Base-by-base conservation (phyloP, 2,888 invertebrate species). In the Drosophila greeni region DNA sequence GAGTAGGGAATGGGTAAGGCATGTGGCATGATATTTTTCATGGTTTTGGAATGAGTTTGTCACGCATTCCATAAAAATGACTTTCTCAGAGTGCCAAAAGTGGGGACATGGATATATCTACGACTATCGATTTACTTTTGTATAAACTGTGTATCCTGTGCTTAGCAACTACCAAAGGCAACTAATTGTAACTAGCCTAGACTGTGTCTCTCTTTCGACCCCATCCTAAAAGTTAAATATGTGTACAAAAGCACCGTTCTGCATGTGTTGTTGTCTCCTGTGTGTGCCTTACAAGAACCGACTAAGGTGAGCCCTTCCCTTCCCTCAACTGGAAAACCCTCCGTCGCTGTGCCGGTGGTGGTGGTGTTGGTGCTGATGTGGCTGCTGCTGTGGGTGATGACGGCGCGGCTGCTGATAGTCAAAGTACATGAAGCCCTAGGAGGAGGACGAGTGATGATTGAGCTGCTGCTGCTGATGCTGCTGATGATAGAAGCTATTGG, bases 361-460 rank as follows among this genome's bases (percentile, higher is more conserved):
- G 11, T 18, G 66, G 14, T 64, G 26, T 7, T 55, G 48, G 8
- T 9, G 24, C 24, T 42, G 26, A n/a, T 42, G 42, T 14, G 16
- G 64, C 9, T 58, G 42, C 5, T 18, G 64, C 7, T 62, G 43
- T 43, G 43, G 26, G 4, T 45, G 45, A 45, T 45, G 45, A 18
- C 45, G 45, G 14, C 45, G 43, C 29, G 33, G 64, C 43, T 65
- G 70, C 18, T 72, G 76, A 31, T 87, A 88, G 75, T 86, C 85
- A 75, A 87, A 87, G 75, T 86, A 86, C 86, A 86, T 85, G 80
- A 86, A 86, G 74, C 86, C 86, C 87, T 88, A 88, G 86, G 87
- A 87, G 78, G 87, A 87, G 77, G 87, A 86, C 52, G 87, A 86
- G 59, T 88, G 88, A 76, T 89, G 89, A 66, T 79, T 79, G 23